phyloP scores from a whole-genome alignment of 1,140 invertebrate genomes.

The Ceratitis capitata region DNA sequence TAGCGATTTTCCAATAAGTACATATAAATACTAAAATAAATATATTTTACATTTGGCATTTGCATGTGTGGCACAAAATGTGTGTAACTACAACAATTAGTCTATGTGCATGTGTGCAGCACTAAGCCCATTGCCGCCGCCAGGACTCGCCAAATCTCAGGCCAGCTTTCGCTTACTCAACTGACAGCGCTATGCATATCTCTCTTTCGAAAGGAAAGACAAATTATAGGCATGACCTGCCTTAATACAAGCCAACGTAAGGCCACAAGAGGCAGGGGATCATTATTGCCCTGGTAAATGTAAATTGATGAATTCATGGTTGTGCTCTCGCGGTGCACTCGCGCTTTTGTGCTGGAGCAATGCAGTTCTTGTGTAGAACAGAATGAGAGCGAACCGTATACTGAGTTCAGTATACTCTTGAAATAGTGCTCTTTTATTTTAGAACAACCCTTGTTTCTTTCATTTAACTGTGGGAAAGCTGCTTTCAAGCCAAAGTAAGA shows the following conservation, averaged over 20 bases:
- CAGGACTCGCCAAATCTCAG: neutral
- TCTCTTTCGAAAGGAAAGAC: neutral
- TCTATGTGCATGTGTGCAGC: neutral
- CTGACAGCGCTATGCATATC: neutral
- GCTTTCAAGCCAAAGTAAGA: neutral
- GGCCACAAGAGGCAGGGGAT: neutral
- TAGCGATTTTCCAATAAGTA: neutral
- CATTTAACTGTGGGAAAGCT: neutral
- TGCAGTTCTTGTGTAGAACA: neutral
- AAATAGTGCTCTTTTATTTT: neutral
- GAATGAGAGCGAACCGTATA: neutral
- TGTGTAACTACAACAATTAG: neutral
- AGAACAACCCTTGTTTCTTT: neutral
- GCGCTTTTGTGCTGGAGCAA: neutral
- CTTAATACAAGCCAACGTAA: constrained; percentile 22
- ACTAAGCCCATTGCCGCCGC: neutral
- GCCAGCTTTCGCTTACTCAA: constrained; percentile 15
- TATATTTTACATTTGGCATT: neutral
- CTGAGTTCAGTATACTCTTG: neutral
- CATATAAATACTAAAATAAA: neutral
- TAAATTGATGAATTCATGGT: neutral
- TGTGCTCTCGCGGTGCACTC: neutral
- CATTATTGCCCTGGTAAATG: neutral
- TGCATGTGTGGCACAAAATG: neutral
- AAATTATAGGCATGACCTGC: constrained; percentile 30